Evolutionary conservation across 1,140 invertebrate species (phyloP), one percentile per base, ranked within the genome.

Genomic region (Cyrtorhinus lividipennis): DNA sequence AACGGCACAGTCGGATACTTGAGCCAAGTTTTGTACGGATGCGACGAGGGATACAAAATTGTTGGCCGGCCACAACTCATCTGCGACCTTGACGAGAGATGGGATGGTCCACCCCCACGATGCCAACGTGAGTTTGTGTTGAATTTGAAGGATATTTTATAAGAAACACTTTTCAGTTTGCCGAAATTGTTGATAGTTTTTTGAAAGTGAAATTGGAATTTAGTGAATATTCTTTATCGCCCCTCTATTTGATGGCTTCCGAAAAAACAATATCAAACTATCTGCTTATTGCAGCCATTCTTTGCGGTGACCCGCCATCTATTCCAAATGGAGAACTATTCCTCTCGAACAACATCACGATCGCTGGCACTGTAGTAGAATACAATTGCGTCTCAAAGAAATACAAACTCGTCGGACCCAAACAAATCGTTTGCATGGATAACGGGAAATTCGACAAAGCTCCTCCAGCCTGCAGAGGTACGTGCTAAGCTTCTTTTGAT

Each of bases 51-150:
- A 2, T 90, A 85, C 73, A 85, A 88, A 71, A 86, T 94, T 80
- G 83, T 87, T 27, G 83, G 83, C 66, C 79, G 90, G 25, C 83
- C 86, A 0, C 79, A 87, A 66, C 75, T 95, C 1, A 86, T 87
- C 2, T 95, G 92, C 71, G 92, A 95, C 73, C 86, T 93, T 68
- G 91, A 95, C 70, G 89, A 91, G 70, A 79, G 88, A 61, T 95
- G 92, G 92, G 92, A 95, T 71, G 92, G 91, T 58, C 91, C 91
- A 24, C 92, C 92, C 62, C 91, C 92, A 2, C 76, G 85, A 67
- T 93, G 90, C 71, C 86, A 92, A 71, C 83, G 86, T 88, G 76
- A 77, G 75, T 78, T 58, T 66, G 30, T 44, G 8, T 44, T 44
- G 8, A 44, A 44, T n/a, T n/a, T n/a, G n/a, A n/a, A n/a, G n/a